Percentiles rank a stretch among this genome's conserved stretches.
Evolutionary conservation across 92 coral and sea anemone species (phyloP).

Genomic region (Porites cylindrica): DNA sequence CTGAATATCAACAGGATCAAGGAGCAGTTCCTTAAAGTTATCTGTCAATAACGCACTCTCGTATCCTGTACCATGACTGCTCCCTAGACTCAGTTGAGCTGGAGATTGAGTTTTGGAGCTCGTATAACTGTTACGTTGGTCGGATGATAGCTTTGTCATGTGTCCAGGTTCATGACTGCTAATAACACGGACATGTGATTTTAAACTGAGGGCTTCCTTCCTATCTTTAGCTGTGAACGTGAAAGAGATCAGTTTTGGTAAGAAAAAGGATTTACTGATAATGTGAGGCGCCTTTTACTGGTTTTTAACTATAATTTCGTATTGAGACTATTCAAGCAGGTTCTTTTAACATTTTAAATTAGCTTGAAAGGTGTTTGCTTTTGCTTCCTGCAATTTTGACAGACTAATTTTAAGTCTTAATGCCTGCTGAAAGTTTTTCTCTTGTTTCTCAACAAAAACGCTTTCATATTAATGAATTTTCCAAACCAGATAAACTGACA

Average conservation of each 20-base stretch:
- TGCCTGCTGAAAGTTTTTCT: too few relatives aligned
- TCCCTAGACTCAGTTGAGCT: conserved; percentile 28
- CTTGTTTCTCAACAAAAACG: too few relatives aligned
- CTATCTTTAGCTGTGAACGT: conserved; percentile 70
- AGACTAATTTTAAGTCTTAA: too few relatives aligned
- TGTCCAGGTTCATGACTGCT: conserved; percentile 82
- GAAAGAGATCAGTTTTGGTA: neutral
- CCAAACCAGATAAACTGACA: too few relatives aligned
- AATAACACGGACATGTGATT: conserved; percentile 73
- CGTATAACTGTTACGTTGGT: conserved; percentile 20
- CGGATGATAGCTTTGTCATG: conserved; percentile 9
- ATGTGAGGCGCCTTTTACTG: too few relatives aligned
- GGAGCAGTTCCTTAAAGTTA: conserved; percentile 81
- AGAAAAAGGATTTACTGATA: too few relatives aligned
- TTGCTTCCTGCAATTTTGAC: too few relatives aligned
- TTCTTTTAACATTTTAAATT: too few relatives aligned
- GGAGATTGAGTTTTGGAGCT: conserved; percentile 6
- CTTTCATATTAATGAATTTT: too few relatives aligned
- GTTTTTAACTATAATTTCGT: too few relatives aligned
- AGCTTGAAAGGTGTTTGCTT: too few relatives aligned
- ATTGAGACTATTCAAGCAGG: too few relatives aligned
- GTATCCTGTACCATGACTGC: conserved; percentile 27
- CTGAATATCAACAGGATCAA: conserved; percentile 86
- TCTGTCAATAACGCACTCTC: conserved; percentile 70
- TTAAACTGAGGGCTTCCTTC: conserved; percentile 53